phyloP scores from a whole-genome alignment of 2,797 vertebrate species.

The Sebastes hubbsi region DNA sequence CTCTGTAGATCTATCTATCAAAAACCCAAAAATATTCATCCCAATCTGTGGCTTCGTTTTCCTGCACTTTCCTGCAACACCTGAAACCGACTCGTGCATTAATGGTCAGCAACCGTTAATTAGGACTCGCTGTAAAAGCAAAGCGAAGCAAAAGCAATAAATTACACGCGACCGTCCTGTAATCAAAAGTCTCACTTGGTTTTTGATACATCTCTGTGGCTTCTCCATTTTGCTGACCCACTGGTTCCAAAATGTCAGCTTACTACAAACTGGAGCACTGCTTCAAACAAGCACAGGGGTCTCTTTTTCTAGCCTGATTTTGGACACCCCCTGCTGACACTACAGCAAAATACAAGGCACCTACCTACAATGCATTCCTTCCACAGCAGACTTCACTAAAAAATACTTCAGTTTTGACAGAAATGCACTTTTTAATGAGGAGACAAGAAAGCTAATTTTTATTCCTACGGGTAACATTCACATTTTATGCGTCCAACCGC shows the following conservation, averaged over 20 bases:
- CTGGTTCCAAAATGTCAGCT: constrained; percentile 82
- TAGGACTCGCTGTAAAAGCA: constrained; percentile 19
- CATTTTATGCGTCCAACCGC: fast-evolving
- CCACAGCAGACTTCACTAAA: neutral
- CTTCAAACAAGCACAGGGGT: constrained; percentile 42
- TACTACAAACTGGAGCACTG: constrained; percentile 71
- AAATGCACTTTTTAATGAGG: neutral
- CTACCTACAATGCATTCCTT: neutral
- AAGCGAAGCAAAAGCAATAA: constrained; percentile 27
- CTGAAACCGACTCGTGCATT: constrained; percentile 40
- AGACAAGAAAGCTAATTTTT: neutral
- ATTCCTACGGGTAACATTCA: neutral
- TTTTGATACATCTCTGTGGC: constrained; percentile 65
- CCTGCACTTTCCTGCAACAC: constrained; percentile 10
- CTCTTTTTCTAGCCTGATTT: constrained; percentile 55
- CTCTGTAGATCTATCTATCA: neutral
- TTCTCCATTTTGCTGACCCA: constrained; percentile 79
- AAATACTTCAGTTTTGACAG: neutral
- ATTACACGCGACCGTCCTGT: constrained; percentile 37
- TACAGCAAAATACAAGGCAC: constrained; percentile 40
- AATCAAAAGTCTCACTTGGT: constrained; percentile 50
- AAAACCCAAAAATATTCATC: neutral
- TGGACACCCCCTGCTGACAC: constrained; percentile 78
- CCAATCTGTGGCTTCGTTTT: constrained; percentile 14
- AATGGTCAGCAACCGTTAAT: constrained; percentile 31